Percentiles rank a stretch among this genome's conserved stretches.
Evolutionary conservation across 2,888 invertebrate genomes (phyloP).

Genomic region (Amblyjoppa proteus): DNA sequence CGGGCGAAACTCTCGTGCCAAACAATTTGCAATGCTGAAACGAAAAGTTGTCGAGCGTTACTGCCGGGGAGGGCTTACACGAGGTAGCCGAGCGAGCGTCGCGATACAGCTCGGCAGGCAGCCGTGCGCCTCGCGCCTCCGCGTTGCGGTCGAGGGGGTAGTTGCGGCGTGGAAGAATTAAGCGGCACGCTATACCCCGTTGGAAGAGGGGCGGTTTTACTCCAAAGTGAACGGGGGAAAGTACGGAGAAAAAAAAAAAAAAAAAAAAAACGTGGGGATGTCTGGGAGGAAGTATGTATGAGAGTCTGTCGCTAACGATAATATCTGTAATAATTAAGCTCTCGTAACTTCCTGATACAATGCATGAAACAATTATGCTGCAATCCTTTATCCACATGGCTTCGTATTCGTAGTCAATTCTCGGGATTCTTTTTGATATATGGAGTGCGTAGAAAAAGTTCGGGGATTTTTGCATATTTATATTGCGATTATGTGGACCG

Average conservation of each 20-base stretch:
- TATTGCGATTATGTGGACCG: no score
- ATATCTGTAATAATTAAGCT: slow-evolving; percentile 65
- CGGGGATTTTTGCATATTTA: not conserved
- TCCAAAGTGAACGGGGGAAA: slow-evolving; percentile 52
- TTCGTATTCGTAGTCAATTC: not conserved
- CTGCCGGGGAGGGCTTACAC: slow-evolving; percentile 59
- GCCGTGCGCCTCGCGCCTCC: slow-evolving; percentile 44
- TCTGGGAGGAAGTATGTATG: slow-evolving; percentile 42
- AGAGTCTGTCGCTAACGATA: slow-evolving; percentile 57
- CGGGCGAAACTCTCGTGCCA: slow-evolving; percentile 78
- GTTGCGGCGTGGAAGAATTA: slow-evolving; percentile 63
- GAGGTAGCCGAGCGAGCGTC: slow-evolving; percentile 62
- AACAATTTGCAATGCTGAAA: slow-evolving; percentile 84
- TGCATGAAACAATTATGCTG: slow-evolving; percentile 1
- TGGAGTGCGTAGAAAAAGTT: not conserved
- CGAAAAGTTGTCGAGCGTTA: slow-evolving; percentile 80
- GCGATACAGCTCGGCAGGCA: slow-evolving; percentile 53
- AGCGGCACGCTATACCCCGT: slow-evolving; percentile 63
- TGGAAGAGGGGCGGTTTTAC: slow-evolving; percentile 46
- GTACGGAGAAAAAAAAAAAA: slow-evolving; percentile 38
- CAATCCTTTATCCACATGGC: not conserved
- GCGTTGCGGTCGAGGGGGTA: slow-evolving; percentile 59
- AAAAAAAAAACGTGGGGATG: slow-evolving; percentile 36
- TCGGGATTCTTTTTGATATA: not conserved
- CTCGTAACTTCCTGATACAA: slow-evolving; percentile 48